Evolutionary conservation across 1,140 invertebrate species (phyloP).

Genomic region (Diuraphis noxia): DNA sequence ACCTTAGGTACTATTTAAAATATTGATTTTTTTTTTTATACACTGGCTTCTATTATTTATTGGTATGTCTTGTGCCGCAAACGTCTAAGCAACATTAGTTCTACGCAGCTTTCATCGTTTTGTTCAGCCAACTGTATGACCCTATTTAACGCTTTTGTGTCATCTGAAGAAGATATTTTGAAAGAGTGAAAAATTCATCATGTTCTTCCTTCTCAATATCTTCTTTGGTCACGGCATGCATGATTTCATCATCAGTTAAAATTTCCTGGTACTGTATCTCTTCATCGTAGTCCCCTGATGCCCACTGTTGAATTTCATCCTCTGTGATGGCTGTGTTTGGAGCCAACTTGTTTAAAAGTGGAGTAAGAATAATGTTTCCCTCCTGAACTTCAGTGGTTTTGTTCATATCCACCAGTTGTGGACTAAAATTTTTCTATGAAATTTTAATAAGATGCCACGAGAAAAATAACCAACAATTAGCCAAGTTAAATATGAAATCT

Average conservation of each 20-base stretch:
- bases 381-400: neutral
- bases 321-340: neutral
- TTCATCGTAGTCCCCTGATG: neutral
- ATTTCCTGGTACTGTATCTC: neutral
- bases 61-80: too few relatives aligned
- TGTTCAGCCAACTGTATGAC: constrained; percentile 3
- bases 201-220: neutral
- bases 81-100: too few relatives aligned
- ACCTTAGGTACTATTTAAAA: neutral
- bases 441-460: too few relatives aligned
- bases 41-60: too few relatives aligned
- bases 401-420: neutral
- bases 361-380: neutral
- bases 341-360: neutral
- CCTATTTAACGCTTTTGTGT: neutral
- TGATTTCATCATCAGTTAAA: constrained; percentile 6
- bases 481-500: neutral
- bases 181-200: neutral
- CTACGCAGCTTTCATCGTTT: neutral
- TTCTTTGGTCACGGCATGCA: neutral
- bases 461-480: too few relatives aligned
- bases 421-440: too few relatives aligned
- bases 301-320: neutral
- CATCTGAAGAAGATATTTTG: constrained; percentile 27
- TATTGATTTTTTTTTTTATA: neutral